Evolutionary conservation across 2,888 invertebrate species (phyloP).

Genomic region (Ypsolopha scabrella): DNA sequence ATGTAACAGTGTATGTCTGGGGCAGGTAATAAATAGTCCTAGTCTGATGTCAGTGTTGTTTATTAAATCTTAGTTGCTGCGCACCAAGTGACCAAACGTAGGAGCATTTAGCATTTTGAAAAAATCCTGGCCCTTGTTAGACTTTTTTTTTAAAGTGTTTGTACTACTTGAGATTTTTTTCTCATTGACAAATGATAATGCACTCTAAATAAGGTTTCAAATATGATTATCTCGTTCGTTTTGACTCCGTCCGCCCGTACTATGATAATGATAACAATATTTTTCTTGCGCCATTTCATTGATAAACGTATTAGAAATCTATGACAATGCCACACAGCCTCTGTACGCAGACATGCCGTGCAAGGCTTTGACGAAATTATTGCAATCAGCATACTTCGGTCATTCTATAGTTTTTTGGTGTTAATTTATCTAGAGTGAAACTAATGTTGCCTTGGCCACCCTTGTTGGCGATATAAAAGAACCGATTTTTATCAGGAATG

Average conservation of each 20-base stretch:
- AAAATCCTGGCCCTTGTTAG: too few species aligned
- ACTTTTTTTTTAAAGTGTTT: too few species aligned
- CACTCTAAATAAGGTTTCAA: too few species aligned
- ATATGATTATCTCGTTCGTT: too few species aligned
- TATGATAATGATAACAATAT: neutral
- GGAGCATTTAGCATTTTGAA: too few species aligned
- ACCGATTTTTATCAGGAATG: constrained; percentile 27
- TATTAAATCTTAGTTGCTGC: too few species aligned
- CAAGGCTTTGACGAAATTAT: constrained; percentile 40
- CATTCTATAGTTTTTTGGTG: constrained; percentile 1
- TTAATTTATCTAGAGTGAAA: constrained; percentile 40
- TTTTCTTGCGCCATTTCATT: neutral
- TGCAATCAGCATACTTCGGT: constrained; percentile 31
- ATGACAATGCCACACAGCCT: constrained; percentile 32
- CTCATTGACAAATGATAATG: too few species aligned
- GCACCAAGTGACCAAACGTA: too few species aligned
- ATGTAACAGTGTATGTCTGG: too few species aligned
- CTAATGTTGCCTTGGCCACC: constrained; percentile 53
- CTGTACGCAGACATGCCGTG: constrained; percentile 21
- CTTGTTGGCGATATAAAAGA: constrained; percentile 56
- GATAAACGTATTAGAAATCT: constrained; percentile 8
- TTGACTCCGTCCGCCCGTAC: neutral
- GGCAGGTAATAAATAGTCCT: too few species aligned
- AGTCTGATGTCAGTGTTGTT: too few species aligned
- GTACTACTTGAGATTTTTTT: too few species aligned